phyloP scores from a whole-genome alignment of 2,797 vertebrate genomes.

The Crocidura indochinensis region DNA sequence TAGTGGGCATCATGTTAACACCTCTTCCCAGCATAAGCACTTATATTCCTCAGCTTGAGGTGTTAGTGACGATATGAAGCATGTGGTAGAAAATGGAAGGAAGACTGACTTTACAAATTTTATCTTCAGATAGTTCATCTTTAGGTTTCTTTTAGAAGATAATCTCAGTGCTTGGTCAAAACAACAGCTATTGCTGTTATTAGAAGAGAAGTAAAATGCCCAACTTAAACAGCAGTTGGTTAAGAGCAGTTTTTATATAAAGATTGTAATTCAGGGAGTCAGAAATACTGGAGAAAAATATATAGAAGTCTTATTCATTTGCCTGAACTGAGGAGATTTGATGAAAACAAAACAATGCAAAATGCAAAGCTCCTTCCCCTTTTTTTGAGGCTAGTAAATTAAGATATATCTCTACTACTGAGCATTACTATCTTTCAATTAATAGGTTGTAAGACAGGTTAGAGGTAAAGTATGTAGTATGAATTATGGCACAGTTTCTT shows the following conservation, averaged over 20 bases:
- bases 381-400: neutral
- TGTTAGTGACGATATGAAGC: neutral
- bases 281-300: neutral
- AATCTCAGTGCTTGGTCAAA: slow-evolving; percentile 34
- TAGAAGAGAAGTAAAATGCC: slow-evolving; percentile 51
- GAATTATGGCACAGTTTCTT: neutral
- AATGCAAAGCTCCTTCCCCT: neutral
- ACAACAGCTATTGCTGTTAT: slow-evolving; percentile 26
- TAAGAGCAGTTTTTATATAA: neutral
- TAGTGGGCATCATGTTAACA: slow-evolving; percentile 2
- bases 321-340: neutral
- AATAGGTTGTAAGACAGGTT: neutral
- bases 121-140: neutral
- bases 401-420: neutral
- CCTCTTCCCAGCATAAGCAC: slow-evolving; percentile 20
- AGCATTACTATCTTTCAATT: neutral
- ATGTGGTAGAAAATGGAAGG: slow-evolving; percentile 10
- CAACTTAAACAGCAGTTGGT: neutral
- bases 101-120: neutral
- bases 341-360: slow-evolving; percentile 17
- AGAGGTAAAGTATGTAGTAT: neutral
- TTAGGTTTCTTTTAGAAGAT: neutral
- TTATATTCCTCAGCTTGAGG: neutral
- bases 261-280: neutral
- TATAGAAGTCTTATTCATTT: neutral